Evolutionary conservation across 2,113 vertebrate species (phyloP).

Genomic region (Cyanoderma ruficeps): DNA sequence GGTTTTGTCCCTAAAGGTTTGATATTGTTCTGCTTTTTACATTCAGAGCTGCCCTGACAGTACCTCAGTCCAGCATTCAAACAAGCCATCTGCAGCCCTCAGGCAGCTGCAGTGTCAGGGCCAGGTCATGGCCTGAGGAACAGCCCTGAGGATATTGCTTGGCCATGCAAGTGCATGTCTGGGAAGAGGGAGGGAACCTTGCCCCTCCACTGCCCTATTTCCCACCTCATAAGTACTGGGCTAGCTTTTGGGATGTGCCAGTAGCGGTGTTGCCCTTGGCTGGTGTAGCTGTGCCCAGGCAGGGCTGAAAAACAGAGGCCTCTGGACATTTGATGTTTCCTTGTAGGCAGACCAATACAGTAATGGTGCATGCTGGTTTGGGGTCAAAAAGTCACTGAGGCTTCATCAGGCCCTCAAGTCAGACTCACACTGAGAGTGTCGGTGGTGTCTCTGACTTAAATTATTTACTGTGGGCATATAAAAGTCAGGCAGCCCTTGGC

Average conservation of each 20-base stretch:
- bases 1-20: not conserved
- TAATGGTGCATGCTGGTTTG: not conserved
- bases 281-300: too few relatives aligned
- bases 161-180: fast-evolving
- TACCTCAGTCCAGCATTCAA: not conserved
- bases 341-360: not conserved
- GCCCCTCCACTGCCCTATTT: not conserved
- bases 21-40: not conserved
- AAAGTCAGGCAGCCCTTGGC: fast-evolving
- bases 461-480: not conserved
- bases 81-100: not conserved
- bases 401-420: not conserved
- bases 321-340: not conserved
- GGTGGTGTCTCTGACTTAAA: fast-evolving
- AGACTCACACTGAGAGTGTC: fast-evolving
- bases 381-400: not conserved
- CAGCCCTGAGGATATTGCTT: not conserved
- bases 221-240: not conserved
- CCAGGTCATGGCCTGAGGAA: too few relatives aligned
- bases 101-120: not conserved
- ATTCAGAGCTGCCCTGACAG: not conserved
- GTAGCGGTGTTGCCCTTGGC: not conserved
- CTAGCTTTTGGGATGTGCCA: not conserved
- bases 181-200: not conserved
- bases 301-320: not conserved